These are phyloP conservation scores for Drosophila azteca DNA, from an alignment of 1,140 invertebrate genomes.

Conservation along the genomic window DNA sequence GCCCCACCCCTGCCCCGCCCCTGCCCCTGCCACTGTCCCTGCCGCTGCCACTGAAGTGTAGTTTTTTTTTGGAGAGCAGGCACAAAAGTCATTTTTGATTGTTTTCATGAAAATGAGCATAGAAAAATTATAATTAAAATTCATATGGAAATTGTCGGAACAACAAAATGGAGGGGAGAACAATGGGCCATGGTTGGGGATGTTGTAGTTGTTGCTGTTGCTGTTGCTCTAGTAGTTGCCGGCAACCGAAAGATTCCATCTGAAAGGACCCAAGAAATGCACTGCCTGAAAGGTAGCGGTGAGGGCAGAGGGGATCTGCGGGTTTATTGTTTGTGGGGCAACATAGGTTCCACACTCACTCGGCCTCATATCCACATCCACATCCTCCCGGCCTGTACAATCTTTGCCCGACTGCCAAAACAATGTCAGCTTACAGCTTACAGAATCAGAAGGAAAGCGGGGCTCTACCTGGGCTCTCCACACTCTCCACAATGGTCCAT, in stretches of 20 bases:
- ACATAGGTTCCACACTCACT: constrained; percentile 58
- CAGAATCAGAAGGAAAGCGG: constrained; percentile 61
- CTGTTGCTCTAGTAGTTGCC: constrained; percentile 37
- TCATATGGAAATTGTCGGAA: constrained; percentile 81
- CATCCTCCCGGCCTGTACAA: neutral
- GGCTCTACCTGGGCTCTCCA: constrained; percentile 48
- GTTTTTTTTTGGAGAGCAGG: constrained; percentile 12
- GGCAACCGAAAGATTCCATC: constrained; percentile 72
- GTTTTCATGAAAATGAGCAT: constrained; percentile 82
- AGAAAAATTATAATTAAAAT: constrained; percentile 82
- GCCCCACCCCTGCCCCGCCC: neutral
- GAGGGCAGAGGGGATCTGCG: constrained; percentile 47
- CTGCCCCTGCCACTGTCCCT: neutral
- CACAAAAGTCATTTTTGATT: constrained; percentile 80
- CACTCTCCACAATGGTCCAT: constrained; percentile 38
- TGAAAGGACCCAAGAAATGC: constrained; percentile 79
- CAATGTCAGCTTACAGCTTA: constrained; percentile 78
- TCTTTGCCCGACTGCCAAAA: constrained; percentile 46
- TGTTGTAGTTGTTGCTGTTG: constrained; percentile 18
- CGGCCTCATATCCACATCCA: no score
- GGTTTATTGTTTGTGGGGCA: constrained; percentile 74
- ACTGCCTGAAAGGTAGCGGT: constrained; percentile 31
- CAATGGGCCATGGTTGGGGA: constrained; percentile 51
- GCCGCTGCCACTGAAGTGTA: neutral
- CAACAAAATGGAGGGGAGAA: constrained; percentile 62